Evolutionary conservation across 2,888 invertebrate genomes (phyloP).

Genomic region (Linnaemya vulpina): DNA sequence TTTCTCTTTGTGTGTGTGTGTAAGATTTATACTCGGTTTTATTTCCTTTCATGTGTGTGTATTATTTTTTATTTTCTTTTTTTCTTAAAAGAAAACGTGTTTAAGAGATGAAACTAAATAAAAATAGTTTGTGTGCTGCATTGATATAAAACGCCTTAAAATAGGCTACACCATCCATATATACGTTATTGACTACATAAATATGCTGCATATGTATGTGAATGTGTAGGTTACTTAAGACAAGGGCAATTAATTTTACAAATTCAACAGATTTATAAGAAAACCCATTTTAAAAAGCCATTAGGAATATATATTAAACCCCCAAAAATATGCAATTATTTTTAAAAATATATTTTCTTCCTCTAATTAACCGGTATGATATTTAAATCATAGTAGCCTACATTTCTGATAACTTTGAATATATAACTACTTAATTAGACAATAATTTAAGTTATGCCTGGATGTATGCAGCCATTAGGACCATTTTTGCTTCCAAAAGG

Average conservation of each 20-base stretch:
- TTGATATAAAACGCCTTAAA: slow-evolving; percentile 8
- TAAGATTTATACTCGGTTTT: neutral
- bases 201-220: neutral
- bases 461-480: too few species aligned
- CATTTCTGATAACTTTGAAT: too few species aligned
- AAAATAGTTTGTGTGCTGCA: neutral
- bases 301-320: neutral
- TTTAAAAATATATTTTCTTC: neutral
- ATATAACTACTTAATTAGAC: too few species aligned
- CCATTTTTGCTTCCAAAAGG: too few species aligned
- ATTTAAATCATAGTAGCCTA: too few species aligned
- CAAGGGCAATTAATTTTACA: slow-evolving; percentile 18
- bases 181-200: neutral
- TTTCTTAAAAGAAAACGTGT: slow-evolving; percentile 37
- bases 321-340: neutral
- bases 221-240: neutral
- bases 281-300: neutral
- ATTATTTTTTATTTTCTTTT: neutral
- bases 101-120: slow-evolving; percentile 28
- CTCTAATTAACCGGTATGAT: too few species aligned
- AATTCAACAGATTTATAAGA: neutral
- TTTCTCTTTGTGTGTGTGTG: slow-evolving; percentile 1
- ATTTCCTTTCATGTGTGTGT: too few species aligned
- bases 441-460: too few species aligned
- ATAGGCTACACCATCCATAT: neutral